Base-by-base conservation (phyloP, 1,140 invertebrate species). In the Nasonia longicornis region DNA sequence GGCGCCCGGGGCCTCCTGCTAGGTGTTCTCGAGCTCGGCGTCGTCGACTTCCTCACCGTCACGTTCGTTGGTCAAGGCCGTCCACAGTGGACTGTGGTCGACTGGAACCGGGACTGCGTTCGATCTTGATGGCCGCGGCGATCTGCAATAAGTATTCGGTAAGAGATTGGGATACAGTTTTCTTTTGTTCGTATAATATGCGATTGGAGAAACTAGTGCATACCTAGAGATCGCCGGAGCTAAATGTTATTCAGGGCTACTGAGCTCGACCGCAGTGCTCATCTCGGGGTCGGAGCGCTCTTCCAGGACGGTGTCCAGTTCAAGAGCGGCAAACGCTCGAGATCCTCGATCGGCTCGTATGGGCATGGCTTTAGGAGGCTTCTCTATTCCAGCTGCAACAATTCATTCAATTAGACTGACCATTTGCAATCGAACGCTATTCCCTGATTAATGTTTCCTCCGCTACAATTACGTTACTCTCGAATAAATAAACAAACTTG, bases 251-350 rank as follows among this genome's bases (percentile, higher is more conserved):
- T 90, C 89, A 7, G 89, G 89, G 84, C 88, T 90, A 72, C 87
- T 89, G 7, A 91, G 84, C 82, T 90, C 90, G 29, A 91, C 79
- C 11, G 86, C 90, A 22, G 90, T 91, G 20, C 93, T 94, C 87
- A 94, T 93, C 87, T 96, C 95, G 11, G 94, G 94, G 87, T 96
- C 95, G 29, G 92, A 93, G 81, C 94, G 92, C 86, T 96, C 95
- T 87, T 96, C 95, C 20, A 96, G 91, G 14, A 96, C 95, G 0
- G 95, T 96, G 86, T 96, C 95, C 84, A 96, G 90, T 87, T 96
- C 95, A 48, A 95, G 87, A 0, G 94, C 93, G 14, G 95, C 94
- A 82, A 95, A 95, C 22, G 93, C 92, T 84, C 93, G 92, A 81
- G 89, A 95, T 87, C 90, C 92, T 85, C 89, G 92, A 90, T 88